phyloP scores from a whole-genome alignment of 2,888 invertebrate species.

The Pharmacophagus antenor region DNA sequence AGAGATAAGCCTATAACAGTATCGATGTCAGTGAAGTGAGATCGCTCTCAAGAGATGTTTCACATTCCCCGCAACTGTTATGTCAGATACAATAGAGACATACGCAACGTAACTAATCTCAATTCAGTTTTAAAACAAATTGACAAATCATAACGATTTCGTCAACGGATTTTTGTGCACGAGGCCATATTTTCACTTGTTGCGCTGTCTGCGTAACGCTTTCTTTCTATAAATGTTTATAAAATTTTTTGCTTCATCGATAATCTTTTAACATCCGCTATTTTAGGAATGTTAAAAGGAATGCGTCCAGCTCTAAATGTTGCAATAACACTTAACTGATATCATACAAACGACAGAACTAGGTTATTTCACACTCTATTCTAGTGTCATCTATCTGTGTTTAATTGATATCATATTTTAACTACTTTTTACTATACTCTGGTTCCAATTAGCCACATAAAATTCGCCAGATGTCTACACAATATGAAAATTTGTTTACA shows the following conservation, averaged over 20 bases:
- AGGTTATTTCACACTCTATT: no score
- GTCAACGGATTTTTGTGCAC: conserved; percentile 20
- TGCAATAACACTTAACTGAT: no score
- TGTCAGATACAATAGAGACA: conserved; percentile 24
- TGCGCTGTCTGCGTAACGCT: conserved; percentile 7
- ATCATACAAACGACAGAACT: no score
- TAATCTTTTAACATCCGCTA: no score
- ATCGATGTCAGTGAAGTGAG: conserved; percentile 21
- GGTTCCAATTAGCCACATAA: background rate
- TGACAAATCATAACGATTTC: conserved; percentile 26
- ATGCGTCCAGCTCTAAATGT: no score
- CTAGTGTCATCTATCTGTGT: no score
- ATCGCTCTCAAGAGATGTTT: conserved; percentile 29
- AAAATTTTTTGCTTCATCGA: conserved; percentile 7
- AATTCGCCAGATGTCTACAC: background rate
- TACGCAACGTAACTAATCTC: conserved; percentile 24
- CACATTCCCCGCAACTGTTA: conserved; percentile 19
- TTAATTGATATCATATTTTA: no score
- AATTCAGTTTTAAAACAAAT: conserved; percentile 26
- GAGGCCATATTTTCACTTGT: conserved; percentile 1
- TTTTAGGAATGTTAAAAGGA: no score
- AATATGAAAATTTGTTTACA: background rate
- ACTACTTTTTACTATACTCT: no score
- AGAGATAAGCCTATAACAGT: conserved; percentile 14
- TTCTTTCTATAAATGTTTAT: conserved; percentile 23